Percentiles rank a stretch among this genome's conserved stretches.
These are phyloP conservation scores for Cryptus viduatorius DNA, from an alignment of 2,888 invertebrate genomes.

Conservation along the genomic window DNA sequence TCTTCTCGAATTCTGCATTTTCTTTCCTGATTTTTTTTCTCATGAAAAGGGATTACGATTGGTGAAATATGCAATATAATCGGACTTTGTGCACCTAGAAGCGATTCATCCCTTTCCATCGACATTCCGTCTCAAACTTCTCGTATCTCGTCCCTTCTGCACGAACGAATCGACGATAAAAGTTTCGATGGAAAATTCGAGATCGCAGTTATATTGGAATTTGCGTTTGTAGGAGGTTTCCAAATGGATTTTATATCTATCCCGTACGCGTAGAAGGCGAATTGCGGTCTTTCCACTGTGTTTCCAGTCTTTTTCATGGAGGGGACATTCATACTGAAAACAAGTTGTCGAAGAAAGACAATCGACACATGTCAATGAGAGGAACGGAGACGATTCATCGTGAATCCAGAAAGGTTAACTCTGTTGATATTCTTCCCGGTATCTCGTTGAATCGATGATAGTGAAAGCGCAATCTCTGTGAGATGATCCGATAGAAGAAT, in stretches of 20 bases:
- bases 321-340: neutral
- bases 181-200: slow-evolving; percentile 33
- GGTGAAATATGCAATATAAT: neutral
- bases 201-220: slow-evolving; percentile 40
- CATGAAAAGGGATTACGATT: neutral
- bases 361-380: neutral
- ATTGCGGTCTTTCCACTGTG: slow-evolving; percentile 6
- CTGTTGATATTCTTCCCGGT: neutral
- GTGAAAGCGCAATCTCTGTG: neutral
- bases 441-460: neutral
- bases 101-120: slow-evolving; percentile 5
- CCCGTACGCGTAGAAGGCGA: neutral
- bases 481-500: too few species aligned
- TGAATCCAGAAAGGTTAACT: neutral
- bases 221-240: slow-evolving; percentile 19
- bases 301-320: neutral
- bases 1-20: neutral
- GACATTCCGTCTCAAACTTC: neutral
- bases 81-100: neutral
- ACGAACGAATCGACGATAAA: slow-evolving; percentile 36
- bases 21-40: neutral
- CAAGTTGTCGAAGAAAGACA: slow-evolving; percentile 3
- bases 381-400: neutral
- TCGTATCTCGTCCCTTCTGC: slow-evolving; percentile 32
- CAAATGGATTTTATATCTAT: slow-evolving; percentile 15